Base-by-base conservation (phyloP, 2,888 invertebrate species). In the Calliscelio sp. region DNA sequence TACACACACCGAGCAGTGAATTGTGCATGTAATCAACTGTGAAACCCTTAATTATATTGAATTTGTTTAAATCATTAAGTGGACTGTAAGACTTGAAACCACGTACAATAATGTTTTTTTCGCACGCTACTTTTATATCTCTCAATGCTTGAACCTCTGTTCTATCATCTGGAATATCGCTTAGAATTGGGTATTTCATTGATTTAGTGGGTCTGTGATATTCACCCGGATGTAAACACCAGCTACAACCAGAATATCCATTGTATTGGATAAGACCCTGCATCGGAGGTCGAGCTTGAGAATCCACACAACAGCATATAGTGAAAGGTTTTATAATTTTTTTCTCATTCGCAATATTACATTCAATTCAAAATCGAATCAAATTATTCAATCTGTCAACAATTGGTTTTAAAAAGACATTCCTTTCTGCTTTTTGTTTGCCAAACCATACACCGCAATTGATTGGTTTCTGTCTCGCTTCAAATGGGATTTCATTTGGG, bases 11-110 rank as follows among this genome's bases (percentile, higher is more conserved):
- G 10, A 81, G 49, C 35, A 77, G 68, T 10, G 81, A 66, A 51
- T 55, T 73, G 44, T 87, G 87, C 85, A 87, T 87, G 59, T 80
- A 81, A 59, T 87, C 86, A 8, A 80, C 77, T 22, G 65, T 44
- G 14, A 87, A 66, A 24, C 78, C 68, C 10, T 85, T 55, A 11
- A 80, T 71, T 18, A 86, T 82, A 61, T 87, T 49, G 44, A 86
- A 87, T 25, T 59, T 11, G 5, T 66, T 65, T 44, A 85, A 77
- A 32, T 32, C 10, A 4, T 51, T 24, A 8, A 86, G 5, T 66
- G 68, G 53, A 25, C 46, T 20, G 55, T 63, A 28, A 81, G 53
- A 38, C 14, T 68, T 68, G 11, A 68, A 68, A n/a, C 68, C 68
- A n/a, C 55, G 20, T 38, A 53, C 20, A 24, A 44, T 41, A 10